Evolutionary conservation across 2,113 vertebrate species (phyloP), one percentile per base, ranked within the genome.

Genomic region (Gopherus flavomarginatus): DNA sequence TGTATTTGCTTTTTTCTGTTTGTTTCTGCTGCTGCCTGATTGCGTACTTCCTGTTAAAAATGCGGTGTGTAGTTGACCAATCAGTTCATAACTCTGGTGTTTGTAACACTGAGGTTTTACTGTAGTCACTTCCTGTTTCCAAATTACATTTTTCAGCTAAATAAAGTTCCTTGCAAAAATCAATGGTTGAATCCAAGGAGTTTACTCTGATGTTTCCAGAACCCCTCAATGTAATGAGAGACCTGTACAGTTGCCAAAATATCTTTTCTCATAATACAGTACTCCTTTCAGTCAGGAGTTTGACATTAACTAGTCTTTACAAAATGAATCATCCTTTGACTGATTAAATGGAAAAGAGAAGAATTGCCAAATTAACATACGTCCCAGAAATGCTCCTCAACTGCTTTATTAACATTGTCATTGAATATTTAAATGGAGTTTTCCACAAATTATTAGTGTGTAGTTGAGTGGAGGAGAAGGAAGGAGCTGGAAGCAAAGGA

Each of bases 271-370:
- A 29, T 85, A 31, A 75, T 42, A 88, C 1, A 4, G 26, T 42
- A 5, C 69, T 13, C 8, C 29, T 1, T 11, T 95, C 86, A 83
- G 81, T 53, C 47, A 79, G 52, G 19, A 52, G n/a, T 9, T 83
- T 29, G 62, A 85, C 85, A 38, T 0, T 22, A 4, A 69, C 49
- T 90, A 0, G 3, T 21, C 91, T 75, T 42, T 91, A 57, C 24
- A 57, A 85, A 87, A 91, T 31, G 56, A 81, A 38, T 11, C 1
- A 2, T 35, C 44, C 5, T 53, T 11, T 78, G 35, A 57, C 56
- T 95, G 59, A 65, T 92, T 95, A 79, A 90, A 84, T 79, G 95
- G 86, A 93, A 85, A 92, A 92, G 83, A 82, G 2, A 90, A 17
- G 56, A 95, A 6, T 38, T 88, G 56, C 16, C 87, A 92, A 29